These are phyloP conservation scores for Potorous gilbertii DNA, from an alignment of 2,797 vertebrate genomes.

Conservation along the genomic window DNA sequence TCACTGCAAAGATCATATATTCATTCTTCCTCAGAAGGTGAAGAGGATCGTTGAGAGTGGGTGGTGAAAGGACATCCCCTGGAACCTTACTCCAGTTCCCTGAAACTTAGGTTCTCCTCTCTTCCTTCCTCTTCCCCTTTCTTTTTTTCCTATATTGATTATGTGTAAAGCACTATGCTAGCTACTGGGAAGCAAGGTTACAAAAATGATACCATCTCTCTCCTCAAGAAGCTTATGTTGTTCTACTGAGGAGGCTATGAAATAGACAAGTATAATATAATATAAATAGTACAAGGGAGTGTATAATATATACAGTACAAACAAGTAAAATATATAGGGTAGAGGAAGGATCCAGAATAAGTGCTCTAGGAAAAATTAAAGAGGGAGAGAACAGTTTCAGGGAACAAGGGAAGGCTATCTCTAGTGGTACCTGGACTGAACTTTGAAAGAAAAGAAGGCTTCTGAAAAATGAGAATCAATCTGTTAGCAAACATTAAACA, in stretches of 20 bases:
- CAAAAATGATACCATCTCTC: not conserved
- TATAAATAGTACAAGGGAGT: not conserved
- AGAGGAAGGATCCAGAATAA: not conserved
- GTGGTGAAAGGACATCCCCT: not conserved
- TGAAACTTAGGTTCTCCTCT: not conserved
- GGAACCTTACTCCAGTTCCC: not conserved
- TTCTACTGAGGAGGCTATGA: not conserved
- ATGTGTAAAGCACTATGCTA: not conserved
- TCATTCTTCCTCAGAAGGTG: not conserved
- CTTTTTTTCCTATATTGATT: not conserved
- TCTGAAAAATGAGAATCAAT: not conserved
- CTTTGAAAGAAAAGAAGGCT: not conserved
- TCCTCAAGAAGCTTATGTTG: not conserved
- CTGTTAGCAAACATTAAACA: not conserved
- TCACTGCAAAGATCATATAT: not conserved
- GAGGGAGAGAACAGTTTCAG: not conserved
- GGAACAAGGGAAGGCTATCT: not conserved
- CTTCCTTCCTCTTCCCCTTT: not conserved
- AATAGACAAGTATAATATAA: not conserved
- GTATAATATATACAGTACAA: not conserved
- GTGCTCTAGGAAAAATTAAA: not conserved
- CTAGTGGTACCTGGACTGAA: not conserved
- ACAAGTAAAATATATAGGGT: not conserved
- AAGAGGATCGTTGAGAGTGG: not conserved
- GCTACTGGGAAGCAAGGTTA: not conserved